Percentiles rank a stretch among this genome's conserved stretches.
phyloP scores from a whole-genome alignment of 2,888 invertebrate genomes.

The Macaria liturata region DNA sequence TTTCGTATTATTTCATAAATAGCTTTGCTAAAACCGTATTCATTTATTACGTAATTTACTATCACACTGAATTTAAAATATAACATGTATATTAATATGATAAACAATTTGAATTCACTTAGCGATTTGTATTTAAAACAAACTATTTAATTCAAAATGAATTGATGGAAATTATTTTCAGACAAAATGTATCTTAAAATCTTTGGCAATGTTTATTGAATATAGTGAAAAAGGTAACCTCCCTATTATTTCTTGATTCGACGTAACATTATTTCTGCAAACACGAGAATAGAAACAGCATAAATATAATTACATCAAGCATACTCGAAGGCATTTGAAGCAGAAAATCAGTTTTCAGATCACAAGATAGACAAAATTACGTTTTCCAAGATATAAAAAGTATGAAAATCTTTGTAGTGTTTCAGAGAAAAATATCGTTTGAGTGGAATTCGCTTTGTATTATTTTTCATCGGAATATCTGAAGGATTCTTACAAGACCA shows the following conservation, averaged over 20 bases:
- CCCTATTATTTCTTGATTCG: constrained; percentile 26
- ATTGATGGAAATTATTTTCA: no score
- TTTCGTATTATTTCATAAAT: no score
- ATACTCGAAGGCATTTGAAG: constrained; percentile 31
- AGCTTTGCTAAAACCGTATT: no score
- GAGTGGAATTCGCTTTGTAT: background rate
- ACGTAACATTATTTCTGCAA: constrained; percentile 36
- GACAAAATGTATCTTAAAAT: no score
- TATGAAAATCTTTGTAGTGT: background rate
- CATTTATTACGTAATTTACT: no score
- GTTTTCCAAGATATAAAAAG: background rate
- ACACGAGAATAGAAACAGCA: constrained; percentile 28
- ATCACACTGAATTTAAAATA: no score
- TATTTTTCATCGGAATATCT: background rate
- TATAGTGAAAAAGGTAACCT: no score
- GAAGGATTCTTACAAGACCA: background rate
- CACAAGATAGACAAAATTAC: background rate
- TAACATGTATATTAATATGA: no score
- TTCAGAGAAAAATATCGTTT: background rate
- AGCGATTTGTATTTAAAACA: no score
- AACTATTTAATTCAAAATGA: no score
- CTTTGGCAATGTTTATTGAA: no score
- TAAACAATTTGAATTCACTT: no score
- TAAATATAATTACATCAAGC: constrained; percentile 37
- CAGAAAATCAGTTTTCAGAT: constrained; percentile 16